Evolutionary conservation across 2,113 vertebrate genomes (phyloP).

Genomic region (Jacana jacana): DNA sequence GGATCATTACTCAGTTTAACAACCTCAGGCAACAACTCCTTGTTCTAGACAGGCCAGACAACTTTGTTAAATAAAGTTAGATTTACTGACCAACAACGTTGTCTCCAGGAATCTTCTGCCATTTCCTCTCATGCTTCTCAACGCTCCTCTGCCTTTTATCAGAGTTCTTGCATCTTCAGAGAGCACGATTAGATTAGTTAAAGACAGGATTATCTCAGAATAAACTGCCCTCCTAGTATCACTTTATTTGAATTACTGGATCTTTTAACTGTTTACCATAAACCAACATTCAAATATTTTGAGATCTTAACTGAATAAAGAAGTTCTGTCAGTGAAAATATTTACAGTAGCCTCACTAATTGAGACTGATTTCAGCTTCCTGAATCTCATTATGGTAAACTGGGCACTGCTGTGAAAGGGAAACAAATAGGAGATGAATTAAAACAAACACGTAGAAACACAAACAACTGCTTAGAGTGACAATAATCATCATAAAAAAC

Average conservation of each 20-base stretch:
- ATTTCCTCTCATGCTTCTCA: background rate
- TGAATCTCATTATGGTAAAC: conserved; percentile 18
- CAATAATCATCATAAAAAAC: background rate
- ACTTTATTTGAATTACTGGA: conserved; percentile 17
- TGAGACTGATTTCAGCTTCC: conserved; percentile 37
- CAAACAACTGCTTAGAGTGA: background rate
- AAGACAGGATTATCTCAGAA: conserved; percentile 9
- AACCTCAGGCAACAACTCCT: background rate
- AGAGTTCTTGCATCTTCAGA: background rate
- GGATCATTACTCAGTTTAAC: background rate
- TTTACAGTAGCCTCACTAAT: conserved; percentile 53
- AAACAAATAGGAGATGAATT: conserved; percentile 47
- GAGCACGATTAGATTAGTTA: background rate
- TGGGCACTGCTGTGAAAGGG: background rate
- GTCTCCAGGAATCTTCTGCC: background rate
- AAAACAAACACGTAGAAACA: conserved; percentile 53
- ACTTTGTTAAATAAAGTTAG: background rate
- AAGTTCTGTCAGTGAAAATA: conserved; percentile 51
- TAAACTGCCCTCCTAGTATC: conserved; percentile 1
- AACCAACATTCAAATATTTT: conserved; percentile 40
- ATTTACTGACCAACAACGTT: background rate
- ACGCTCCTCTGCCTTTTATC: background rate
- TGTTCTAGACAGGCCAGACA: background rate
- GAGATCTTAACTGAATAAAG: conserved; percentile 45
- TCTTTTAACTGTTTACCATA: conserved; percentile 8